phyloP scores from a whole-genome alignment of 2,888 invertebrate genomes.

The Sarcophaga carnaria region DNA sequence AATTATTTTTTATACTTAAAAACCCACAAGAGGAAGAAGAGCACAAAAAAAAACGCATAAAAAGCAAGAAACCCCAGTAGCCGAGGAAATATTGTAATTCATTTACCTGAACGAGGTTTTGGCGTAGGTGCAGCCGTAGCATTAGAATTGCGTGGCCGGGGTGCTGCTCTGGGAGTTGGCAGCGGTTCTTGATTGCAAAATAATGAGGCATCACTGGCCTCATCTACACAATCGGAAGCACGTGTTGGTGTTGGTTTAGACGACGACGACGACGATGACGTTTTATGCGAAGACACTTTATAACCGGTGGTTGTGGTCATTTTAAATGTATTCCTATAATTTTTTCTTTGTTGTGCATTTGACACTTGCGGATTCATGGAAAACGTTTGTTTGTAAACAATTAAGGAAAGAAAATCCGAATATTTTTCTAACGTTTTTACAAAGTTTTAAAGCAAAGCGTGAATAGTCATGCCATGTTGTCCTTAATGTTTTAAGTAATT shows the following conservation, averaged over 20 bases:
- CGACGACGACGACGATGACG: slow-evolving; percentile 3
- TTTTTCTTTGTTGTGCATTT: slow-evolving; percentile 70
- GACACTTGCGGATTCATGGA: slow-evolving; percentile 75
- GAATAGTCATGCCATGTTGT: slow-evolving; percentile 63
- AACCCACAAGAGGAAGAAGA: background rate
- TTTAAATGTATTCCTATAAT: slow-evolving; percentile 68
- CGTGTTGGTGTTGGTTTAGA: slow-evolving; percentile 68
- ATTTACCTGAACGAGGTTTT: slow-evolving; percentile 81
- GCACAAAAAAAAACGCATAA: background rate
- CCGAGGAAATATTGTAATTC: no score
- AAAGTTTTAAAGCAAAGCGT: background rate
- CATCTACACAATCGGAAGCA: slow-evolving; percentile 78
- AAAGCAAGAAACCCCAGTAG: slow-evolving; percentile 7
- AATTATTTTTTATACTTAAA: background rate
- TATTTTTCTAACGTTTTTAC: background rate
- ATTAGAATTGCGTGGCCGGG: slow-evolving; percentile 73
- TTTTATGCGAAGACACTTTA: slow-evolving; percentile 61
- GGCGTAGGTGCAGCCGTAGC: slow-evolving; percentile 77
- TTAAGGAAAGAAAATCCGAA: background rate
- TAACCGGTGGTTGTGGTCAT: slow-evolving; percentile 74
- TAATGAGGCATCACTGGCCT: slow-evolving; percentile 79
- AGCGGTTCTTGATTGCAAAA: slow-evolving; percentile 78
- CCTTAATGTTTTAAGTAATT: background rate
- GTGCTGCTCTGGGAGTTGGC: slow-evolving; percentile 80
- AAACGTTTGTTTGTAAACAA: slow-evolving; percentile 8